Percentiles rank a stretch among this genome's conserved stretches.
phyloP scores from a whole-genome alignment of 1,140 invertebrate species.

The Sogatella furcifera region DNA sequence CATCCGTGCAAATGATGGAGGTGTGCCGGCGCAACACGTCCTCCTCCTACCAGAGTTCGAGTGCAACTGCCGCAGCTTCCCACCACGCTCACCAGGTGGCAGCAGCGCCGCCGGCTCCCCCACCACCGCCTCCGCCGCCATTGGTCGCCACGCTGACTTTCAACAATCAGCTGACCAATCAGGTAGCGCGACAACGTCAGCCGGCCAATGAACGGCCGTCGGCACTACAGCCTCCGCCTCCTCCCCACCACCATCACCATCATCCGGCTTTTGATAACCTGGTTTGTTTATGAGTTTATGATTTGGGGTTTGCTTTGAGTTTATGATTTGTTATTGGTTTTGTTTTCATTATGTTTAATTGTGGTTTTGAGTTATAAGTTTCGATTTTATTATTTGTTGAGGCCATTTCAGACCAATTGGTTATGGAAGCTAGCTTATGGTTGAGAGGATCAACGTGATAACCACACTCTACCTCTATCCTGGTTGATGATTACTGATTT shows the following conservation, averaged over 20 bases:
- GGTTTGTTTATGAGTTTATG: slow-evolving; percentile 25
- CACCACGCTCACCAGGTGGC: slow-evolving; percentile 39
- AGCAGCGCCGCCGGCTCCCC: slow-evolving; percentile 43
- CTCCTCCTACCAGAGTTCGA: slow-evolving; percentile 30
- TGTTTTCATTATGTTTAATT: too few species aligned
- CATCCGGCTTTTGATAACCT: slow-evolving; percentile 46
- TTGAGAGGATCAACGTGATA: too few species aligned
- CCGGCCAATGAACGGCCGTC: not conserved
- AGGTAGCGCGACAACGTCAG: slow-evolving; percentile 48
- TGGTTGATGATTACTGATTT: too few species aligned
- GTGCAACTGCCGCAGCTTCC: slow-evolving; percentile 32
- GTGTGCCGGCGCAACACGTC: slow-evolving; percentile 60
- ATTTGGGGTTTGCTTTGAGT: too few species aligned
- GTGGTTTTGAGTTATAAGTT: too few species aligned
- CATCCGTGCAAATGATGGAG: slow-evolving; percentile 94
- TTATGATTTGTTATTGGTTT: too few species aligned
- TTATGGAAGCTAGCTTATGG: too few species aligned
- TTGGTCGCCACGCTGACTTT: slow-evolving; percentile 76
- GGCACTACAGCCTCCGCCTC: too few species aligned
- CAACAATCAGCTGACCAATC: slow-evolving; percentile 61
- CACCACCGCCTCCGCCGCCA: slow-evolving; percentile 48
- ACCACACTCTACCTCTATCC: too few species aligned
- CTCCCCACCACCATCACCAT: slow-evolving; percentile 12
- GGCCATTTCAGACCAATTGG: too few species aligned
- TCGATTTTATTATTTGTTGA: too few species aligned